phyloP scores from a whole-genome alignment of 1,140 invertebrate species.

The Schmidtea mediterranea region DNA sequence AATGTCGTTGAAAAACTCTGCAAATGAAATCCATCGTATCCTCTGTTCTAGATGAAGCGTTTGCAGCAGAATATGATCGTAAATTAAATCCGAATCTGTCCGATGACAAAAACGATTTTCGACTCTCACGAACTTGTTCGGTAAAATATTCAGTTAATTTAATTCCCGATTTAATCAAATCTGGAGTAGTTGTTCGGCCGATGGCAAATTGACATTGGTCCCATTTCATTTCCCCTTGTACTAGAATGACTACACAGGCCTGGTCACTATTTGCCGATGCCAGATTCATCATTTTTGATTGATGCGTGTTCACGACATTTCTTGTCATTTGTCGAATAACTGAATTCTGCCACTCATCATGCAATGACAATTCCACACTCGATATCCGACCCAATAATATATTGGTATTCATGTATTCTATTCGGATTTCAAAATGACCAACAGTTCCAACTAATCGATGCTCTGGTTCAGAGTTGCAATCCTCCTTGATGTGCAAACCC shows the following conservation, averaged over 20 bases:
- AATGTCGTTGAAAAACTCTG: background rate
- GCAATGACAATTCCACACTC: constrained; percentile 28
- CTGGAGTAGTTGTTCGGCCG: constrained; percentile 73
- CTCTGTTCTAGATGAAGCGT: too few species aligned
- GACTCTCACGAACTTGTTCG: background rate
- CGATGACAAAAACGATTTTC: background rate
- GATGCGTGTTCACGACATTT: constrained; percentile 15
- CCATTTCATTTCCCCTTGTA: constrained; percentile 67
- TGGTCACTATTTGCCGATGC: background rate
- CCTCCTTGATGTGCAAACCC: constrained; percentile 54
- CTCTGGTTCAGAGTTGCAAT: constrained; percentile 50
- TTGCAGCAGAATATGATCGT: too few species aligned
- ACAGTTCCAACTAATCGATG: constrained; percentile 57
- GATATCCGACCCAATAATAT: constrained; percentile 57
- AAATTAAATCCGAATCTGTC: too few species aligned
- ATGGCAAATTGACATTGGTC: constrained; percentile 83
- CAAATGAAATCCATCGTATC: too few species aligned
- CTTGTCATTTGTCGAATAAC: background rate
- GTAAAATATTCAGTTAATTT: background rate
- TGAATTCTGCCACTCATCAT: constrained; percentile 49
- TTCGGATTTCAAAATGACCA: constrained; percentile 50
- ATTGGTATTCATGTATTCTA: constrained; percentile 79
- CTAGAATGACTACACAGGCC: constrained; percentile 37
- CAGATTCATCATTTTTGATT: constrained; percentile 17
- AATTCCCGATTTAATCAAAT: constrained; percentile 35